Base-by-base conservation (phyloP, 1,140 invertebrate genomes). In the Pseudomyrmex pallidus region DNA sequence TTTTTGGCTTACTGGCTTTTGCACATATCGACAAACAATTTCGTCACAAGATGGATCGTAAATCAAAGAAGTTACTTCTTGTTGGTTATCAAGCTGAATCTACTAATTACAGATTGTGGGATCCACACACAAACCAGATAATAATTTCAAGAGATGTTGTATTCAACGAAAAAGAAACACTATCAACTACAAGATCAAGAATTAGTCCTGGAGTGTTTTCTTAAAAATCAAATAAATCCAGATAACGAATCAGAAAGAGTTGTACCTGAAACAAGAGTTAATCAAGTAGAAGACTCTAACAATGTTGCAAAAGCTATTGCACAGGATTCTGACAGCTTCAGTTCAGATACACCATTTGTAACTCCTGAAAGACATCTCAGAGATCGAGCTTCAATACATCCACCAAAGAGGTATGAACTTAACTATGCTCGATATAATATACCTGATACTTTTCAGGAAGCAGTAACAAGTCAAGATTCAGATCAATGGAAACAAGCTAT, bases 1-100 rank as follows among this genome's bases (percentile, higher is more conserved):
- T 90, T n/a, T 93, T 94, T 87, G 93, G 93, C 9, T 93, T 90
- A 25, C 64, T 63, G 57, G 91, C 90, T 0, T 93, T 87, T 83
- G 84, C 85, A 2, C 90, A 92, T 17, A 63, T 94, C 46, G 91
- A 92, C 17, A 90, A 91, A 62, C 66, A 91, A 70, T 86, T 90
- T 7, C 59, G 91, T 15, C 63, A 70, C 35, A 93, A 92, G 77
- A 87, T 85, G 57, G 90, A 93, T 78, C 56, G 78, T 10, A 86
- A 82, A 62, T 72, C 85, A 3, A 80, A 82, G 44, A 84, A 87
- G 57, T 2, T 57, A 22, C 25, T 93, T 85, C 62, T 90, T 25
- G 82, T 91, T 10, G 86, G 87, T 52, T 91, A 91, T 50, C 17
- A 83, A 5, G 80, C 63, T 50, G 46, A 90, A 1, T 76, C 66